Evolutionary conservation across 2,888 invertebrate genomes (phyloP).

Genomic region (Lottia gigantea): DNA sequence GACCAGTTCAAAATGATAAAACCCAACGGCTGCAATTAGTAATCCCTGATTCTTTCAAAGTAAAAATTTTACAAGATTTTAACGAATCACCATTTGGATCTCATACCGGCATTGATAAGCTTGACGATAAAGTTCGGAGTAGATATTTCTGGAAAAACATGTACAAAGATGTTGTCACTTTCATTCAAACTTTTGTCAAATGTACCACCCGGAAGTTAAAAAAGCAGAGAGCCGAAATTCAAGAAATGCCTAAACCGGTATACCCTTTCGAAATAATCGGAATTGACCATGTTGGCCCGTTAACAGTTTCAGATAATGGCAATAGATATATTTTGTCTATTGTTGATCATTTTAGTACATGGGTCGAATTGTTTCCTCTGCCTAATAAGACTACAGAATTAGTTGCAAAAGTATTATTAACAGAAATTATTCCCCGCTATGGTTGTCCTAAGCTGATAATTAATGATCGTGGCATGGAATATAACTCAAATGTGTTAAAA

Average conservation of each 20-base stretch:
- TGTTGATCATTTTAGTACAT: neutral
- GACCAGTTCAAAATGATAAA: no score
- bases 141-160: no score
- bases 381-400: neutral
- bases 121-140: no score
- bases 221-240: no score
- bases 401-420: neutral
- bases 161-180: neutral
- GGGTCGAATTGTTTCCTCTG: neutral
- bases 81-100: no score
- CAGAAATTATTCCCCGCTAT: neutral
- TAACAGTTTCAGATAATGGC: neutral
- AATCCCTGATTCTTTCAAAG: no score
- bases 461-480: constrained; percentile 16
- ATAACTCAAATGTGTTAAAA: neutral
- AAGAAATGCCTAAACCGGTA: neutral
- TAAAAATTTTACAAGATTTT: no score
- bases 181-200: neutral
- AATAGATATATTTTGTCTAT: no score
- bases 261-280: neutral
- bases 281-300: neutral
- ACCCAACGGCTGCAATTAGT: no score
- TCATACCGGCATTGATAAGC: no score
- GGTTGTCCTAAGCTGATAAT: neutral
- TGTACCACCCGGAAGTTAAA: neutral